Base-by-base conservation (phyloP, 2,888 invertebrate species). In the Ochropacha duplaris region DNA sequence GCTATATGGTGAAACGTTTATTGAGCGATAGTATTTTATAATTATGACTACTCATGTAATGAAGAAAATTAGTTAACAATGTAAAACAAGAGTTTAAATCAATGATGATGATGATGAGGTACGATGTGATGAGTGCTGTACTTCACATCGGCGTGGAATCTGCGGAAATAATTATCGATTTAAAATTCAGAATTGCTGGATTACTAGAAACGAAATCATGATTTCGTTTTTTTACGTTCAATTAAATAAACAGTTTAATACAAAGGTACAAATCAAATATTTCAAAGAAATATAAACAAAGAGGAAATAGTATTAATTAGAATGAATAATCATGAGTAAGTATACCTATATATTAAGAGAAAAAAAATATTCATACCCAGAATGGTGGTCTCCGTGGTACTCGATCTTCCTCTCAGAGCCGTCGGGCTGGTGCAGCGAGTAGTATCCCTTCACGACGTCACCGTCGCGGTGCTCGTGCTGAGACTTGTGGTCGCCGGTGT, bases 401-500 rank as follows among this genome's bases (percentile, higher is more conserved):
- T 89, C 83, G 19, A 93, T 92, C 36, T 86, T 88, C 65, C 93
- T 83, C 58, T 89, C 63, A 64, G 68, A 56, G 49, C 77, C 77
- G 26, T 78, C 78, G 34, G 78, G 69, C 58, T 75, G 69, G 14
- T 75, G 69, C 50, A 77, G 61, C 39, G 64, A 65, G 80, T 94
- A 95, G 71, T 94, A 92, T 50, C 95, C 95, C 76, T 93, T 93
- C 54, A 95, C 94, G 28, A 89, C 90, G 70, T 94, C 93, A 4
- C 94, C 95, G 77, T 94, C 91, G 44, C 91, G 87, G 64, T 83
- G 82, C 78, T 94, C 94, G 44, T 89, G 84, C 73, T 94, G 94
- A 61, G 87, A 85, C 79, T 94, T 94, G 74, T 92, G 87, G 81
- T 94, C 94, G 14, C 93, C 94, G 19, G 94, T 94, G 66, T 94